Evolutionary conservation across 2,888 invertebrate genomes (phyloP).

Genomic region (Epistrophella euchroma): DNA sequence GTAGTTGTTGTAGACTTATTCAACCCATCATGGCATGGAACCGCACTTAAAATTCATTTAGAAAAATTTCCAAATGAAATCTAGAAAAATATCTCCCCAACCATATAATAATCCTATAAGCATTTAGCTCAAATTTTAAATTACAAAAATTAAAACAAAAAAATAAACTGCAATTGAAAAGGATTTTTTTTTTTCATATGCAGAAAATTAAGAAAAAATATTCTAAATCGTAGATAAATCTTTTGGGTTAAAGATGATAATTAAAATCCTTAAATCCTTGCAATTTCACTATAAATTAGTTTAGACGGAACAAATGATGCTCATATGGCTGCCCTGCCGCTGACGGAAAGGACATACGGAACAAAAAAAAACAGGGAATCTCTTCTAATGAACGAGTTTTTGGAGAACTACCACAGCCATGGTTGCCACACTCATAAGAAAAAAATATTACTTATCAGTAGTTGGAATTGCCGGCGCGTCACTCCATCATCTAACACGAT

Average conservation of each 20-base stretch:
- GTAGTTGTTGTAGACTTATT: conserved; percentile 10
- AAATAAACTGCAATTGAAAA: neutral
- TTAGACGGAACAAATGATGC: conserved; percentile 45
- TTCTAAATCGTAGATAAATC: conserved; percentile 36
- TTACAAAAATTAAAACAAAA: neutral
- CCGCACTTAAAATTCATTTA: conserved; percentile 67
- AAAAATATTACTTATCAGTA: no score
- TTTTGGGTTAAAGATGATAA: conserved; percentile 36
- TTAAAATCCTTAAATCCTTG: conserved; percentile 58
- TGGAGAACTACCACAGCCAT: neutral
- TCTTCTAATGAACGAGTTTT: neutral
- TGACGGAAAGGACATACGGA: conserved; percentile 18
- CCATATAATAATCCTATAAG: conserved; percentile 35
- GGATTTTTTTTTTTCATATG: neutral
- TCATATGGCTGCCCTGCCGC: neutral
- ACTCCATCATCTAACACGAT: no score
- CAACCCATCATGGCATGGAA: conserved; percentile 12
- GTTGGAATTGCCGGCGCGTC: no score
- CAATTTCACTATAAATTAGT: conserved; percentile 53
- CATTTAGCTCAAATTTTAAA: conserved; percentile 52
- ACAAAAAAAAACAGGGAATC: neutral
- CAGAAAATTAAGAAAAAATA: neutral
- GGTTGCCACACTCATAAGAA: neutral
- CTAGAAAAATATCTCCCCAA: conserved; percentile 1
- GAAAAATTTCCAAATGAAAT: conserved; percentile 35